Conservation (phyloP, 2,797 vertebrate genomes). For the Sebastes oblongus region DNA sequence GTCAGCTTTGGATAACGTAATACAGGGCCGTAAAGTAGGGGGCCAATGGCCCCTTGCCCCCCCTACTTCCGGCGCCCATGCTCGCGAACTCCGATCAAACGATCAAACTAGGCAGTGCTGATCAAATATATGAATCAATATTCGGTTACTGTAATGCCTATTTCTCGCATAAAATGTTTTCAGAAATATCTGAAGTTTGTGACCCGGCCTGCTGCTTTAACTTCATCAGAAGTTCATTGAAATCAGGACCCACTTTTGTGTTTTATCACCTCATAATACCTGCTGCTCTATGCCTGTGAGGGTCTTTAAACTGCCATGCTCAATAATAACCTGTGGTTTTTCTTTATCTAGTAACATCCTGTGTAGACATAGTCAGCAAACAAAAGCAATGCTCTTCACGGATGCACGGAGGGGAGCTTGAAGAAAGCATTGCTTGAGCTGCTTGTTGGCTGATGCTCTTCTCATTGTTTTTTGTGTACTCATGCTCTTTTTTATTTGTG, state of each 20-base stretch:
- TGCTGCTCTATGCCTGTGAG: conserved; percentile 35
- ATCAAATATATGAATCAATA: no score
- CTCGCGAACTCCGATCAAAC: no score
- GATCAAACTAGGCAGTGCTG: no score
- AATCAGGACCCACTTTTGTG: conserved; percentile 2
- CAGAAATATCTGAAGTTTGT: no score
- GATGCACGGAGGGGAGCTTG: conserved; percentile 28
- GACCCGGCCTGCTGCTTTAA: neutral
- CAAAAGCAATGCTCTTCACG: conserved; percentile 65
- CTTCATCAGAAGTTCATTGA: conserved; percentile 4
- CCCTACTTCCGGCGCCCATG: no score
- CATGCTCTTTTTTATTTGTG: conserved; percentile 56
- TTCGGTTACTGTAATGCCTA: no score
- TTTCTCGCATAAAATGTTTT: no score
- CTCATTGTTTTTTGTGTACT: conserved; percentile 62
- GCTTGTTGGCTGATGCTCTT: conserved; percentile 66
- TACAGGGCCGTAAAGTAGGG: no score
- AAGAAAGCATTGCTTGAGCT: conserved; percentile 68
- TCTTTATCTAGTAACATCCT: conserved; percentile 45
- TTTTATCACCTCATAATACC: conserved; percentile 34
- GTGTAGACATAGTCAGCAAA: conserved; percentile 58
- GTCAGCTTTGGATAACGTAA: no score
- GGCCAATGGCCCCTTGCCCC: no score
- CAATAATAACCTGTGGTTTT: conserved; percentile 50
- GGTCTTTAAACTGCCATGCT: conserved; percentile 51